Conservation (phyloP, 2,113 vertebrate species). For the Actenoides hombroni region DNA sequence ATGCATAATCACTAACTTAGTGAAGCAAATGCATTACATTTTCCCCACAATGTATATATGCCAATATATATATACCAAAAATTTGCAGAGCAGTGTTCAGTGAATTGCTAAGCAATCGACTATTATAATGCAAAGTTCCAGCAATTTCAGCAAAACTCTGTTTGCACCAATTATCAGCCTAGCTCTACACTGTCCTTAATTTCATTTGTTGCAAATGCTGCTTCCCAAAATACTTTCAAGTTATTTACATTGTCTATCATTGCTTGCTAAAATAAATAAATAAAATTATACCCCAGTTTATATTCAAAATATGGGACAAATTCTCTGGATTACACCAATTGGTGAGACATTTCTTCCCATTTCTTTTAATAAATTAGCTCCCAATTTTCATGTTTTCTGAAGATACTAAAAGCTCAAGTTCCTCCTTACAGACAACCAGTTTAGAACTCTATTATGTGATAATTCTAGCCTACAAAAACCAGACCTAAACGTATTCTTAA, state of each 20-base stretch:
- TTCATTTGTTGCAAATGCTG: background rate
- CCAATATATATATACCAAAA: background rate
- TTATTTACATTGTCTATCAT: background rate
- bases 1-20: background rate
- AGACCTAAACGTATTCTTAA: background rate
- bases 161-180: background rate
- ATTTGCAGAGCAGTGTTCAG: background rate
- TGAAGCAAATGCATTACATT: background rate
- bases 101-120: background rate
- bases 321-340: background rate
- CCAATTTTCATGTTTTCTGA: background rate
- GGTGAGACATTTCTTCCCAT: background rate
- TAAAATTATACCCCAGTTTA: background rate
- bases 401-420: background rate
- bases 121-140: background rate
- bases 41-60: background rate
- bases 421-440: background rate
- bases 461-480: background rate
- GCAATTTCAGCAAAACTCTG: background rate
- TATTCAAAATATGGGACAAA: background rate
- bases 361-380: background rate
- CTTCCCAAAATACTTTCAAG: background rate
- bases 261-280: background rate
- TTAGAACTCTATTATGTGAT: background rate
- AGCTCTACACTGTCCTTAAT: background rate